phyloP scores from a whole-genome alignment of 2,888 invertebrate species.

The Hyposoter dolosus region DNA sequence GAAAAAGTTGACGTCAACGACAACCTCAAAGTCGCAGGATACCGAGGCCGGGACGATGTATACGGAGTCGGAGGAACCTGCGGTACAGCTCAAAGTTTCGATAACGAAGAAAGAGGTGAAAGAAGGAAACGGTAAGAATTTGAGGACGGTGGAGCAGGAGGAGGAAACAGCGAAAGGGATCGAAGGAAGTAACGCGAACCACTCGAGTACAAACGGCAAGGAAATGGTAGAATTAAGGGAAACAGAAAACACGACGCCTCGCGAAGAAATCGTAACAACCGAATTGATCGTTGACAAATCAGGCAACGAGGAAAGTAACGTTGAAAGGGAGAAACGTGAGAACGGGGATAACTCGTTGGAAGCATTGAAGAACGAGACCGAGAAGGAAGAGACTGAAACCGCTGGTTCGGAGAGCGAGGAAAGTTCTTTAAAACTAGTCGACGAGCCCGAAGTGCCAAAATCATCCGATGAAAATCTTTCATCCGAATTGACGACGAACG shows the following conservation, averaged over 20 bases:
- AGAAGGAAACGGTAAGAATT: conserved; percentile 49
- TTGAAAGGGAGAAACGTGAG: conserved; percentile 6
- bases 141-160: conserved; percentile 30
- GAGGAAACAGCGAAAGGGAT: conserved; percentile 31
- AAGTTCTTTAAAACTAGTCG: conserved; percentile 41
- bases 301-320: conserved; percentile 8
- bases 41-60: conserved; percentile 68
- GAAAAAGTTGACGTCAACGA: conserved; percentile 59
- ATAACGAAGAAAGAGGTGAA: conserved; percentile 70
- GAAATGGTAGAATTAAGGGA: conserved; percentile 49
- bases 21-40: conserved; percentile 44
- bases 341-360: conserved; percentile 54
- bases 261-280: conserved; percentile 17
- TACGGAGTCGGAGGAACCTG: conserved; percentile 72
- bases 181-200: conserved; percentile 13
- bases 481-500: conserved; percentile 35
- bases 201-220: conserved; percentile 57
- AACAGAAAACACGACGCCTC: conserved; percentile 41
- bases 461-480: conserved; percentile 17
- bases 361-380: conserved; percentile 21
- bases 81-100: conserved; percentile 67
- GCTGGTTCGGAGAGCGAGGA: conserved; percentile 53
- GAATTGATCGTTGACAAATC: conserved; percentile 19
- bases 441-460: conserved; percentile 49
- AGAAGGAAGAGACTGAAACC: conserved; percentile 50